Base-by-base conservation (phyloP, 1,140 invertebrate species). In the Lordiphosa collinella region DNA sequence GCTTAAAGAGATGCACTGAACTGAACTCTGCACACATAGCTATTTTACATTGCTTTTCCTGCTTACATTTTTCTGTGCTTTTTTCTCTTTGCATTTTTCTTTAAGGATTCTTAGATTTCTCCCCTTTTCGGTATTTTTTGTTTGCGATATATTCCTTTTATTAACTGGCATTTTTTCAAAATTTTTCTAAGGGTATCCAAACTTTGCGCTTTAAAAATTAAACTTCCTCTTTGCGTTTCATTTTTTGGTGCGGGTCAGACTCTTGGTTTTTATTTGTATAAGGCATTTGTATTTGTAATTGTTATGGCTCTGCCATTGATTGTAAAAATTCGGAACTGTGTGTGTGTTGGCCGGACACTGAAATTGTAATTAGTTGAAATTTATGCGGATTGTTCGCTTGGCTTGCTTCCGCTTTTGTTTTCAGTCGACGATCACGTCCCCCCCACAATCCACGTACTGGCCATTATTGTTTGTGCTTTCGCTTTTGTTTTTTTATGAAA, bases 331-430 rank as follows among this genome's bases (percentile, higher is more conserved):
- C 18, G 3, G 31, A 18, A 12, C 35, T 56, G 53, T 48, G 14
- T 43, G 38, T 48, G 16, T 49, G 41, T 50, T n/a, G 59, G 50
- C 51, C 72, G 76, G 72, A 78, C 72, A 84, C 62, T 84, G 67
- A 82, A 84, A 82, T 61, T 76, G 78, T 84, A 82, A 82, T 82
- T 82, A 82, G 76, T 78, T 72, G 55, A 72, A 78, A 82, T 82
- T 82, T 82, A 82, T 82, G 78, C 72, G 67, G 56, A 62, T 55
- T 58, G 48, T n/a, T 41, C 52, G 46, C 48, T 59, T 55, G 65
- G 29, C 31, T 49, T 43, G 36, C 58, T 68, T 76, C 71, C 71
- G 71, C 49, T 67, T 64, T 75, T 50, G 37, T 64, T 59, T 72
- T 64, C 48, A 49, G 50, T 40, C 58, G 54, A 70, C 51, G 51